Conservation (phyloP, 1,140 invertebrate species). For the Pseudomyrmex sp. region DNA sequence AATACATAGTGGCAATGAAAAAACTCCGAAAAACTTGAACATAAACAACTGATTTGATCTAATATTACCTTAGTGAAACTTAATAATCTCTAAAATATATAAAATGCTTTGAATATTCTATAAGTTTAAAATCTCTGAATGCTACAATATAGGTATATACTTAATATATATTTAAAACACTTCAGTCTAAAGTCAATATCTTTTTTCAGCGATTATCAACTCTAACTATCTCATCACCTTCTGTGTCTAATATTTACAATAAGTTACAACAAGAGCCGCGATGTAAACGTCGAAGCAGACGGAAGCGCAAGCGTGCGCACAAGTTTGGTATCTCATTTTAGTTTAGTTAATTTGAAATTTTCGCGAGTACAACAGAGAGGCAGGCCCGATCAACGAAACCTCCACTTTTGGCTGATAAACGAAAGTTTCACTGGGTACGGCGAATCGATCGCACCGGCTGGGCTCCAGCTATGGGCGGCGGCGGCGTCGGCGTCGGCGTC, state of each 20-base stretch:
- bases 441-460: conserved; percentile 56
- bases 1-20: too few relatives aligned
- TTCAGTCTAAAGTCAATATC: background rate
- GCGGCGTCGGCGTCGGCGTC: conserved; percentile 24
- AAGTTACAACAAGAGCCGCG: conserved; percentile 1
- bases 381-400: conserved; percentile 35
- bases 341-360: conserved; percentile 49
- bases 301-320: background rate
- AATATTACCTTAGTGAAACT: background rate
- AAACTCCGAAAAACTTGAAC: background rate
- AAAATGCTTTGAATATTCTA: background rate
- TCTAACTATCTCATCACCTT: background rate
- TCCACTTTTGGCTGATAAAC: conserved; percentile 49
- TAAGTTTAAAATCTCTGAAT: too few relatives aligned
- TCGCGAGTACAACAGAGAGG: conserved; percentile 30
- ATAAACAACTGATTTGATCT: background rate
- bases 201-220: background rate
- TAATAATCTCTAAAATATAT: background rate
- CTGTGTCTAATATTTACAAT: conserved; percentile 3
- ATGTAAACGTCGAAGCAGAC: background rate
- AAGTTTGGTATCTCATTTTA: conserved; percentile 45
- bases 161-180: too few relatives aligned
- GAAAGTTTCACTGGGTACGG: conserved; percentile 42
- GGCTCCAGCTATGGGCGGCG: conserved; percentile 17
- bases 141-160: too few relatives aligned